Evolutionary conservation across 2,888 invertebrate genomes (phyloP), one percentile per base, ranked within the genome.

Genomic region (Troides aeacus): DNA sequence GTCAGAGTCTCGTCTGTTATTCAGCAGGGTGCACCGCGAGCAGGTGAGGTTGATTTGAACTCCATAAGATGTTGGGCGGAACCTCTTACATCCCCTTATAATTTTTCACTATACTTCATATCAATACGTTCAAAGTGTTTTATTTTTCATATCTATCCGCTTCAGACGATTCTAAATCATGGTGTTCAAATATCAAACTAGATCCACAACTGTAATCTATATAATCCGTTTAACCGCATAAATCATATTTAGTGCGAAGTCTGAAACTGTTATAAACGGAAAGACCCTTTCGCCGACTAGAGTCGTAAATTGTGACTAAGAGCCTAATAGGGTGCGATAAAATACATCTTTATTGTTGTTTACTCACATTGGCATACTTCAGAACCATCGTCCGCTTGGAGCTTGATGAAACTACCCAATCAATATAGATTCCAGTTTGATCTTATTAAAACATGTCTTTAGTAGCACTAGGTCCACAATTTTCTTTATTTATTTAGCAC

Each of bases 211-310:
- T 39, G 63, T 58, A 63, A 70, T 67, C 66, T 66, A 59, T 23
- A n/a, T 66, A 66, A 70, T 66, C 66, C 70, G 63, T 56, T 70
- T 63, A 56, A 66, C 63, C 60, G 24, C 56, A 70, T 66, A 70
- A 70, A 70, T 70, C 66, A 70, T 70, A 70, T 70, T 70, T 70
- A 70, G 66, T 70, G 60, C 62, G 53, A 60, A 70, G 60, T 63
- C 59, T 70, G 70, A 60, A 39, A 70, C 66, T 66, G 64, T 4
- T 46, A 70, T 65, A 69, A 70, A 63, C 70, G 66, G 56, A 53
- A 62, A 36, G 66, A 66, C 70, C 70, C 70, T 66, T 67, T 63
- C 59, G 70, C 62, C 39, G 56, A 63, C 56, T 66, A 23, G 12
- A 59, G 60, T 66, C 70, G 66, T 70, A 70, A 70, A 70, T 70